Conservation (phyloP, 1,140 invertebrate species). For the Akabosia matsudoensis region DNA sequence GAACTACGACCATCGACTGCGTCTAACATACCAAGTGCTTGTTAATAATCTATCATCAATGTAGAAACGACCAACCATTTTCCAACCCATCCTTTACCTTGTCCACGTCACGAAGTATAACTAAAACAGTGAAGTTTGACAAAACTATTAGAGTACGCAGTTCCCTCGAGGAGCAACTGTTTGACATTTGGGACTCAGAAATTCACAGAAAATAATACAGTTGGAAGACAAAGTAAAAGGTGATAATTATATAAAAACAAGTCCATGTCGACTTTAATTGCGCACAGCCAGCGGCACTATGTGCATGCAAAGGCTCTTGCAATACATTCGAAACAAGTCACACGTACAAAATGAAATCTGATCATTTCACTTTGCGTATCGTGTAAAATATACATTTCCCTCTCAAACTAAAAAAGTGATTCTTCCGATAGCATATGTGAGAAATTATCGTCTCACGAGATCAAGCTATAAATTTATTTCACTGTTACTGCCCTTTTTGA, state of each 20-base stretch:
- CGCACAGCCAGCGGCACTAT: too few relatives aligned
- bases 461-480: constrained; percentile 34
- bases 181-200: neutral
- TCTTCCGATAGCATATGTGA: neutral
- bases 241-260: constrained; percentile 32
- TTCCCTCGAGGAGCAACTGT: neutral
- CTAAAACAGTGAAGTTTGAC: too few relatives aligned
- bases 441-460: constrained; percentile 34
- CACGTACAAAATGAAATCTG: neutral
- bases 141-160: too few relatives aligned
- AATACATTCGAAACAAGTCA: too few relatives aligned
- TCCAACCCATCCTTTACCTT: neutral
- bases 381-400: too few relatives aligned
- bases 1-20: neutral
- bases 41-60: neutral
- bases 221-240: constrained; percentile 23
- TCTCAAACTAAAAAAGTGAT: neutral
- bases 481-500: constrained; percentile 30
- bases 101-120: too few relatives aligned
- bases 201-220: neutral
- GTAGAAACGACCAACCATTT: too few relatives aligned
- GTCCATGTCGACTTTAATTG: constrained; percentile 32
- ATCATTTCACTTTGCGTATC: neutral
- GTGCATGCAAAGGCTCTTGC: too few relatives aligned
- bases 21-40: neutral